These are phyloP conservation scores for Tachysurus fulvidraco DNA, from an alignment of 2,113 vertebrate genomes.

Conservation along the genomic window DNA sequence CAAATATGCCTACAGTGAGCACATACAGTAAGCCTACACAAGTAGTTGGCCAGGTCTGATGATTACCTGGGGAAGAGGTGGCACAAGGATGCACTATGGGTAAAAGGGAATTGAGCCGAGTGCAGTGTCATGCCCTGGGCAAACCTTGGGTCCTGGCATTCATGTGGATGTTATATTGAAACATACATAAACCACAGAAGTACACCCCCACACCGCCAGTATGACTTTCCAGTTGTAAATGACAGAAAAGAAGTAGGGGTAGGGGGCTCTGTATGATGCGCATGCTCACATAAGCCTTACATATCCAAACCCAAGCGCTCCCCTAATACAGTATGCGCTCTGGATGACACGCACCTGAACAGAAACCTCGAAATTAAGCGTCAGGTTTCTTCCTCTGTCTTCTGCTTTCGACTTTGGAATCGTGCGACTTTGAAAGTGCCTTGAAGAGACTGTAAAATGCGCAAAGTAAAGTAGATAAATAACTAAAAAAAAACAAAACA, in stretches of 20 bases:
- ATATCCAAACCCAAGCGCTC: slow-evolving; percentile 12
- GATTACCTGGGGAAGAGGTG: no score
- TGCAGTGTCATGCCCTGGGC: no score
- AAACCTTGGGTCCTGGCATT: no score
- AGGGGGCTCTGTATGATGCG: not conserved
- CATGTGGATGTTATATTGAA: no score
- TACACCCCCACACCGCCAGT: no score
- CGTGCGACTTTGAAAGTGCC: not conserved
- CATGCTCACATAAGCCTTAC: slow-evolving; percentile 32
- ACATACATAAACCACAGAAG: no score
- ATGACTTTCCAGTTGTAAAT: not conserved
- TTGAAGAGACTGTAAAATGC: not conserved
- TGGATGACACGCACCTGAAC: not conserved
- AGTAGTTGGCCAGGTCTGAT: no score
- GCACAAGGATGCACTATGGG: no score
- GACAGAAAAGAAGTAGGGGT: not conserved
- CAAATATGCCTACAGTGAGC: no score
- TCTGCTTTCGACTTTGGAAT: not conserved
- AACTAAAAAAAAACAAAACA: not conserved
- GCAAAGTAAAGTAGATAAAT: not conserved
- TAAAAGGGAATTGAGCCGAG: no score
- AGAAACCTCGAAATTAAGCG: not conserved
- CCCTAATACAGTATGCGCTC: not conserved
- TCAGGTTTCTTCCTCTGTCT: not conserved
- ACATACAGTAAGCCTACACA: no score